phyloP scores from a whole-genome alignment of 2,888 invertebrate genomes.

The Panorpa germanica region DNA sequence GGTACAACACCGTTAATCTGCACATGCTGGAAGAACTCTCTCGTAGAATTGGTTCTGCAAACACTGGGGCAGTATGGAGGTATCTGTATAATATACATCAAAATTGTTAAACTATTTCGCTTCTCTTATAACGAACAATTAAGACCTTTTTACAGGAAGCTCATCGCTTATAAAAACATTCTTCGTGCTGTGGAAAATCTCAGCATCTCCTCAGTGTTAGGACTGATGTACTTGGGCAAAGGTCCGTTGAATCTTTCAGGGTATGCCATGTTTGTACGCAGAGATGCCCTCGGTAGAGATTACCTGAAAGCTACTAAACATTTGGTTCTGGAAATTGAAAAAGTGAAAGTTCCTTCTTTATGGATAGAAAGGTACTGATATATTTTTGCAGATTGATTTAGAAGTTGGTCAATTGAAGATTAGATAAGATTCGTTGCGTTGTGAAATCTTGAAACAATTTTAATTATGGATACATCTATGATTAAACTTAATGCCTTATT shows the following conservation, averaged over 20 bases:
- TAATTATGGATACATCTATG: too few species aligned
- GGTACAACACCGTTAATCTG: too few species aligned
- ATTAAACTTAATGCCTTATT: too few species aligned
- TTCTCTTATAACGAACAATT: constrained; percentile 5
- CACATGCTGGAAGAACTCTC: too few species aligned
- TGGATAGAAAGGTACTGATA: constrained; percentile 6
- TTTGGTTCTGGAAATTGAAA: constrained; percentile 20
- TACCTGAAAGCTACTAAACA: constrained; percentile 22
- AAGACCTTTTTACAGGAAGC: constrained; percentile 15
- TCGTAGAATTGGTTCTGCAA: constrained; percentile 6
- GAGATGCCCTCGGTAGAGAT: constrained; percentile 23
- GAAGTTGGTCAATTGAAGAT: neutral
- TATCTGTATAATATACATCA: constrained; percentile 2
- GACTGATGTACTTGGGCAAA: constrained; percentile 22
- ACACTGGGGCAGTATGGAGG: constrained; percentile 3
- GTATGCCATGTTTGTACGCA: constrained; percentile 21
- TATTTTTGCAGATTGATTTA: constrained; percentile 6
- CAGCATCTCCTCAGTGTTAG: constrained; percentile 24
- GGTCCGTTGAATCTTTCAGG: constrained; percentile 17
- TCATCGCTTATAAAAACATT: constrained; percentile 26
- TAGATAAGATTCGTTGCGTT: neutral
- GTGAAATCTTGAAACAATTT: too few species aligned
- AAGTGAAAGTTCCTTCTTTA: constrained; percentile 10
- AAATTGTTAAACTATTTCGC: constrained; percentile 1
- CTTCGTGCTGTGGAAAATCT: constrained; percentile 25